A percentile compares a stretch with the other conserved stretches of the same genome.
Evolutionary conservation across 2,797 vertebrate genomes (phyloP).

Genomic region (Fratercula arctica): DNA sequence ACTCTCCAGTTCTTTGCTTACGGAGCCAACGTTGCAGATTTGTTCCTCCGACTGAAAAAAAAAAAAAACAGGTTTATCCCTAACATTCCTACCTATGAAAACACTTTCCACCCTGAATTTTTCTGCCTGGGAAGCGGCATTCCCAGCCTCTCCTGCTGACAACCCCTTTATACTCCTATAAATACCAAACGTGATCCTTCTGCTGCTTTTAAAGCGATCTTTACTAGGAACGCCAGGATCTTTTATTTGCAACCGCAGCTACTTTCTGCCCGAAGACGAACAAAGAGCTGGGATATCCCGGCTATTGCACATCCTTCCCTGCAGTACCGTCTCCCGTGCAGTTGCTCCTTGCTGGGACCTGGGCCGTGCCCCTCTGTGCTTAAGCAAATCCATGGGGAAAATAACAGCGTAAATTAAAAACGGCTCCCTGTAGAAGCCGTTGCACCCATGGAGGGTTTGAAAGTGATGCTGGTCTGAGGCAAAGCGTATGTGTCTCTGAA

Average conservation of each 20-base stretch:
- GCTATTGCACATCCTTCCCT: accelerated
- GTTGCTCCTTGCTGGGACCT: not conserved
- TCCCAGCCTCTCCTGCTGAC: not conserved
- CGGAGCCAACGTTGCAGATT: not conserved
- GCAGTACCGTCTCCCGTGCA: accelerated
- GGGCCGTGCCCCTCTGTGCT: accelerated
- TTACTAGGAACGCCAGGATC: too few relatives aligned
- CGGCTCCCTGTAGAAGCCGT: too few relatives aligned
- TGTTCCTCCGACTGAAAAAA: not conserved
- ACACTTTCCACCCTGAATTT: not conserved
- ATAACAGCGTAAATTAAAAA: not conserved
- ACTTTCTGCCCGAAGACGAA: not conserved
- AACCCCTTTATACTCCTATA: not conserved
- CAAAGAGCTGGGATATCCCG: accelerated
- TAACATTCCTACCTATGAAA: not conserved
- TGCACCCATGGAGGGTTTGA: accelerated
- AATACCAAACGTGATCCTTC: not conserved
- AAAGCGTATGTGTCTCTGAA: accelerated
- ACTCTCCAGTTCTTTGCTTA: accelerated
- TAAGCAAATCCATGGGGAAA: not conserved
- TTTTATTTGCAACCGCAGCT: not conserved
- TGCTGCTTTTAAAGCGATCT: accelerated
- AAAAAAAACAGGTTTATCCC: not conserved
- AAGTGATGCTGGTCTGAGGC: not conserved
- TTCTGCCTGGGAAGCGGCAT: not conserved